Evolutionary conservation across 2,113 vertebrate species (phyloP).

Genomic region (Peromyscus polionotus): DNA sequence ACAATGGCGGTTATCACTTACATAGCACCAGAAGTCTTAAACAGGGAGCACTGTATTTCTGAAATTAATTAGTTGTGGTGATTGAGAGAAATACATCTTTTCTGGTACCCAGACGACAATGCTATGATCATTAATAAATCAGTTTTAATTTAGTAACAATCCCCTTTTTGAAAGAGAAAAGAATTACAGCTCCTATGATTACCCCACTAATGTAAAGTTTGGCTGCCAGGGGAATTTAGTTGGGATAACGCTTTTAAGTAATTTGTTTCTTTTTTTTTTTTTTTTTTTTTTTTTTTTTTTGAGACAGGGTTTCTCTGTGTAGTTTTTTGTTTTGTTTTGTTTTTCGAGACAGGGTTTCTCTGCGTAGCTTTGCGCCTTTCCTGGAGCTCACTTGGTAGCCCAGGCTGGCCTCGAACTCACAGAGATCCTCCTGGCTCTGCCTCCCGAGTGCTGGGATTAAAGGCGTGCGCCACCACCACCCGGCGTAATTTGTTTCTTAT

Average conservation of each 20-base stretch:
- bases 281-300: too few species aligned
- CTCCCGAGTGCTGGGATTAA: too few species aligned
- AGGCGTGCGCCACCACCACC: too few species aligned
- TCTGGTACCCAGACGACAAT: background rate
- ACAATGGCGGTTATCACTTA: background rate
- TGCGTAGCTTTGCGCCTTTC: too few species aligned
- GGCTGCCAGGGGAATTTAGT: background rate
- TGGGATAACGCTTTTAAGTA: slow-evolving; percentile 21
- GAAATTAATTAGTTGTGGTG: background rate
- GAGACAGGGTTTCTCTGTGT: too few species aligned
- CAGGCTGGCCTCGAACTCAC: too few species aligned
- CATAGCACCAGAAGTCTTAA: background rate
- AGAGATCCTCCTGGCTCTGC: too few species aligned
- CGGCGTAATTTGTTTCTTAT: background rate
- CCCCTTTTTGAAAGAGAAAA: background rate
- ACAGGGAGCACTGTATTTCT: background rate
- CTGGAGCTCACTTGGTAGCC: too few species aligned
- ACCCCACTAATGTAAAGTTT: background rate
- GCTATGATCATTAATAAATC: background rate
- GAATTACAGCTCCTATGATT: background rate
- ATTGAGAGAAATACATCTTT: background rate
- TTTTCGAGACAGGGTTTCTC: too few species aligned
- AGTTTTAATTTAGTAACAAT: background rate
- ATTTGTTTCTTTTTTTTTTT: background rate
- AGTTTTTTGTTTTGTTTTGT: too few species aligned